Conservation (phyloP, 2,113 vertebrate genomes). For the Salvelinus fontinalis region DNA sequence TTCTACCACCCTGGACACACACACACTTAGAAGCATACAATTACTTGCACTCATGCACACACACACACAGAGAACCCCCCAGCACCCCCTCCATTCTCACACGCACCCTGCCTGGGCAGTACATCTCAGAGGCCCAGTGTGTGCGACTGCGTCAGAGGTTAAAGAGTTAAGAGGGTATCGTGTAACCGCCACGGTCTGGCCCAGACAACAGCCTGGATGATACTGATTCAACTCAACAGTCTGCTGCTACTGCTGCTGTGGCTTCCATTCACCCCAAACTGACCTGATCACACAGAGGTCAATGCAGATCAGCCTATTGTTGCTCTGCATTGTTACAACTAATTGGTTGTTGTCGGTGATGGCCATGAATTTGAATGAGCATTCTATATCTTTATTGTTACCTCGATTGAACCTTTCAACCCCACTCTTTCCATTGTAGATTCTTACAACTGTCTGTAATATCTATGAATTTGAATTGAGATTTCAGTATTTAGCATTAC, state of each 20-base stretch:
- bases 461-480: too few species aligned
- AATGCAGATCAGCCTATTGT: slow-evolving; percentile 37
- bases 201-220: slow-evolving; percentile 35
- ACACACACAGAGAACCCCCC: background rate
- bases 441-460: too few species aligned
- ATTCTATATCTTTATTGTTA: too few species aligned
- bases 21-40: background rate
- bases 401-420: too few species aligned
- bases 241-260: background rate
- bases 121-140: slow-evolving; percentile 4
- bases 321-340: background rate
- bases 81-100: background rate
- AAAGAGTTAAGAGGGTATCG: slow-evolving; percentile 21
- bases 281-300: slow-evolving; percentile 17
- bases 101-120: slow-evolving; percentile 1
- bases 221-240: slow-evolving; percentile 6
- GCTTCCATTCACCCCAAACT: slow-evolving; percentile 4
- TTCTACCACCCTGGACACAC: slow-evolving; percentile 4
- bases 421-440: too few species aligned
- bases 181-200: background rate
- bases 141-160: slow-evolving; percentile 8
- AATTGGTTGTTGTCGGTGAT: background rate
- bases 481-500: too few species aligned
- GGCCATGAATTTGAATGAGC: background rate
- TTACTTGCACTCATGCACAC: too few species aligned